These are phyloP conservation scores for honey bee (Apis mellifera) DNA, from an alignment of 1,140 invertebrate genomes.

Conservation along the genomic window DNA sequence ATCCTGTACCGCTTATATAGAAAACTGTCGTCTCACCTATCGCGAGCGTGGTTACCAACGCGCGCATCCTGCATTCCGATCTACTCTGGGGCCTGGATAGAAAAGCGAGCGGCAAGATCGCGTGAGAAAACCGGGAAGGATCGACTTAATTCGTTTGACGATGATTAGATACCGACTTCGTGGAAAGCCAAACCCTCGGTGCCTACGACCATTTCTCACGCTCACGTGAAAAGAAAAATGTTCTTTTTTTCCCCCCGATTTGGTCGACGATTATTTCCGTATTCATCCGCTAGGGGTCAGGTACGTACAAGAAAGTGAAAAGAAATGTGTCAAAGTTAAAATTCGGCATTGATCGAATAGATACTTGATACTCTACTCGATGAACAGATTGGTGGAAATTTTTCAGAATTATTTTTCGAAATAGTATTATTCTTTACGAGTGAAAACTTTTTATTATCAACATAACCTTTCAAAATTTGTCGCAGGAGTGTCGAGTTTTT, in stretches of 20 bases:
- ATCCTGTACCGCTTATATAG: constrained; percentile 48
- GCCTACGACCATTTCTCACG: neutral
- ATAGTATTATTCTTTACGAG: too few relatives aligned
- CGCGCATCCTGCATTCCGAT: constrained; percentile 57
- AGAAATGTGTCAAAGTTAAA: too few relatives aligned
- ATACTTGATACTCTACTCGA: too few relatives aligned
- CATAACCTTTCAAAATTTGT: too few relatives aligned
- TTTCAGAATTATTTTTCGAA: too few relatives aligned
- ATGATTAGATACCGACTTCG: constrained; percentile 24
- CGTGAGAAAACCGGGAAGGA: constrained; percentile 39
- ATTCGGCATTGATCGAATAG: neutral
- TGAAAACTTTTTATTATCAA: too few relatives aligned
- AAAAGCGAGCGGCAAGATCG: constrained; percentile 15
- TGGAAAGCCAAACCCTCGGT: constrained; percentile 23
- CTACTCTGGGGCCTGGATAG: constrained; percentile 21
- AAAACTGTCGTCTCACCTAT: constrained; percentile 56
- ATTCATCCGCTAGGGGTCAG: neutral
- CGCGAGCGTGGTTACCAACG: constrained; percentile 44
- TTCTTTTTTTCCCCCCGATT: neutral
- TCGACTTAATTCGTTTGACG: constrained; percentile 33
- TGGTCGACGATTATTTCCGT: neutral
- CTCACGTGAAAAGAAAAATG: neutral
- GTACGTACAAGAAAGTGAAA: too few relatives aligned
- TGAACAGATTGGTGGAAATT: too few relatives aligned
- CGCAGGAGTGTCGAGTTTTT: too few relatives aligned